Evolutionary conservation across 92 coral and sea anemone genomes (phyloP), one percentile per base, ranked within the genome.

Genomic region (Phenganax subtilis): DNA sequence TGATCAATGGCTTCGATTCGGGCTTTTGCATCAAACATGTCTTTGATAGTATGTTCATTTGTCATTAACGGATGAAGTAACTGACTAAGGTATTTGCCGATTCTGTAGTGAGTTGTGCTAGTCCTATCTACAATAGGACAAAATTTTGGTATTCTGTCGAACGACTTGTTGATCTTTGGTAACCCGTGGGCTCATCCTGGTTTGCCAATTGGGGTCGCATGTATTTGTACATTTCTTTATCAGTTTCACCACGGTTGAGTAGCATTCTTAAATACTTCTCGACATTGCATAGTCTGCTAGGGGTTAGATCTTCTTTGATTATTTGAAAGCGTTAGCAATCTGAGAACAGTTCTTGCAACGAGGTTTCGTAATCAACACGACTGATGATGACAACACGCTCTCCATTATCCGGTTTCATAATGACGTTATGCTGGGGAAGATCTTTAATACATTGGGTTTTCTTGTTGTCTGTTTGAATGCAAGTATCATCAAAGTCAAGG

Each of bases 381-480:
- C 16, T 47, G 17, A 87, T 71, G 27, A 37, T 37, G 47, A 37
- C 89, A 6, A 87, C 54, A 17, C 89, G 84, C 53, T 87, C 62
- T 87, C 87, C 89, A 68, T 87, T 87, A 54, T 84, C 89, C 30
- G 89, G 87, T 80, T 87, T 87, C 7, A 80, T 57, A 12, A 85
- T 57, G 55, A 73, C 47, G 47, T 37, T 4, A 4, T 37, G 2
- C 1, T 37, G 2, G 47, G 4, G 47, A 4, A 37, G 47, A 37
- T 37, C 47, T 37, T 37, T 37, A 37, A 37, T 37, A 4, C 67
- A 61, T 12, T 68, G n/a, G 54, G 29, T 68, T 27, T 64, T 64
- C 47, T 6, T 17, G 73, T 68, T 30, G 73, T 68, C 53, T 28
- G n/a, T 68, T 29, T 20, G 73, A 9, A 10, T 68, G 17, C 73